A percentile compares a stretch with the other conserved stretches of the same genome.
Conservation (phyloP, 2,113 vertebrate genomes). For the Semnornis frantzii region DNA sequence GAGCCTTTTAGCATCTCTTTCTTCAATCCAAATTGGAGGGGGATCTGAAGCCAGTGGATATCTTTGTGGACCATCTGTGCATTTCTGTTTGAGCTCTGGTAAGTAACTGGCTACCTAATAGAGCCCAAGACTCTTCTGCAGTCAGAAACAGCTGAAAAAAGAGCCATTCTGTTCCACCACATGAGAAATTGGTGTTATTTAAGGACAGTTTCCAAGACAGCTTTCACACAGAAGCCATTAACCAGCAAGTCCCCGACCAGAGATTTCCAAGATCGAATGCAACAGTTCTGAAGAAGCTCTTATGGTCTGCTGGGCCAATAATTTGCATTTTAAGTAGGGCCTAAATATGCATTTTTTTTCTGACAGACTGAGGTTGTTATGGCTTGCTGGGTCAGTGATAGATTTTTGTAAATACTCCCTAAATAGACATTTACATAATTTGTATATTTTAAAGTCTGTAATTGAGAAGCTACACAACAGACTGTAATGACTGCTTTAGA, state of each 20-base stretch:
- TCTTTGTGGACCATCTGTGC: not conserved
- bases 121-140: not conserved
- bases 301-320: slow-evolving; percentile 30
- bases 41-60: not conserved
- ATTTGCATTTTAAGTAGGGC: slow-evolving; percentile 60
- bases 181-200: slow-evolving; percentile 48
- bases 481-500: slow-evolving; percentile 25
- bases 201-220: slow-evolving; percentile 40
- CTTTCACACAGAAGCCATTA: slow-evolving; percentile 32
- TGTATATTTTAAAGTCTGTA: slow-evolving; percentile 45
- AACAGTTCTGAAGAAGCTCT: not conserved
- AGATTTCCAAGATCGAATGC: slow-evolving; percentile 12
- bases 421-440: slow-evolving; percentile 58
- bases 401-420: slow-evolving; percentile 60
- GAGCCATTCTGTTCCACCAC: slow-evolving; percentile 21
- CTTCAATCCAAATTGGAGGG: not conserved
- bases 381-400: slow-evolving; percentile 53
- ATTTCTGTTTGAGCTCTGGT: not conserved
- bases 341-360: slow-evolving; percentile 60
- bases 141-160: slow-evolving; percentile 5
- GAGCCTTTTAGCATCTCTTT: not conserved
- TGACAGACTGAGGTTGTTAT: slow-evolving; percentile 43
- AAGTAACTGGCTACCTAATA: not conserved
- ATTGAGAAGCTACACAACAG: slow-evolving; percentile 1
- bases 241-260: slow-evolving; percentile 29